phyloP scores from a whole-genome alignment of 1,140 invertebrate genomes.

The Meteorus sp. region DNA sequence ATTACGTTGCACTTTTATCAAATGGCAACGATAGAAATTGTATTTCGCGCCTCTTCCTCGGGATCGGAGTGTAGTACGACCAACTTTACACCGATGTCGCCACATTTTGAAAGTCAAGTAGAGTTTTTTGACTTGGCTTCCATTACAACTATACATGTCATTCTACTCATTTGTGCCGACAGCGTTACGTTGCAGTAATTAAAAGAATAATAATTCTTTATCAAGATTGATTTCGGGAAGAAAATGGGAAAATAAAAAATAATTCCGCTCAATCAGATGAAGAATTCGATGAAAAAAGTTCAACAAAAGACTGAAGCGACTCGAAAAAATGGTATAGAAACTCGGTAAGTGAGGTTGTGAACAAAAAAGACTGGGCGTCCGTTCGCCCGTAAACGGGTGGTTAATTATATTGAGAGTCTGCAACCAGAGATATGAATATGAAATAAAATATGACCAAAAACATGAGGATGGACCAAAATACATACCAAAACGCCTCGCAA shows the following conservation, averaged over 20 bases:
- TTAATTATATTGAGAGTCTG: too few species aligned
- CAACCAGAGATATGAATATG: too few species aligned
- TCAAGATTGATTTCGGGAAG: neutral
- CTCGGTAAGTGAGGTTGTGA: neutral
- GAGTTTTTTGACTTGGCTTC: neutral
- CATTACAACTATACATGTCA: neutral
- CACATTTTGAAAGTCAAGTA: constrained; percentile 10
- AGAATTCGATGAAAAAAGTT: neutral
- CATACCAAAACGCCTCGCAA: too few species aligned
- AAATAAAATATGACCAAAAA: too few species aligned
- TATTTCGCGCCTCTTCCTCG: constrained; percentile 24
- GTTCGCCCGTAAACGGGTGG: too few species aligned
- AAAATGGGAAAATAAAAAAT: constrained; percentile 16
- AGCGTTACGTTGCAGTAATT: constrained; percentile 17
- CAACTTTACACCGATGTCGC: constrained; percentile 13
- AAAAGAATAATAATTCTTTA: neutral
- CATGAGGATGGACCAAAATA: too few species aligned
- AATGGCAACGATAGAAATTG: too few species aligned
- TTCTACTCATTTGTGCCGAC: constrained; percentile 21
- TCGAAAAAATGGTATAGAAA: constrained; percentile 2
- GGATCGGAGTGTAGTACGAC: constrained; percentile 22
- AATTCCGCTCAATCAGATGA: neutral
- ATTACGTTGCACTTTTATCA: too few species aligned
- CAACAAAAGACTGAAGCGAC: neutral
- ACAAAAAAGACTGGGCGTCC: neutral